These are phyloP conservation scores for Xanthorhoe designata DNA, from an alignment of 2,888 invertebrate genomes.

Conservation along the genomic window DNA sequence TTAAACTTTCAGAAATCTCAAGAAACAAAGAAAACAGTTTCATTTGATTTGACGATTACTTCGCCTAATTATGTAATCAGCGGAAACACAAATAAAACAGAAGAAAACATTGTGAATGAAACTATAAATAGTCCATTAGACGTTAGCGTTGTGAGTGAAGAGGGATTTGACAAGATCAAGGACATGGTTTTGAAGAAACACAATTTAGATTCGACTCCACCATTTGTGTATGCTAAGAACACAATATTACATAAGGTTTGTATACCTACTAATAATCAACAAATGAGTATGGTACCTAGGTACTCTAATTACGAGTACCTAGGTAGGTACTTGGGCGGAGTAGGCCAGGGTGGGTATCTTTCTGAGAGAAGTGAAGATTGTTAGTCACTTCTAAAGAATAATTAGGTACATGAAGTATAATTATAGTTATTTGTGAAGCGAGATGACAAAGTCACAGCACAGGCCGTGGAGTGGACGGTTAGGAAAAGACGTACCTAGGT, in stretches of 20 bases:
- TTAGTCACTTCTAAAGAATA: too few relatives aligned
- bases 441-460: too few relatives aligned
- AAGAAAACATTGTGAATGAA: slow-evolving; percentile 49
- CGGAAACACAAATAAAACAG: slow-evolving; percentile 25
- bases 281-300: neutral
- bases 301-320: too few relatives aligned
- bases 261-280: neutral
- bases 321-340: neutral
- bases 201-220: slow-evolving; percentile 70
- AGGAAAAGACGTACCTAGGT: too few relatives aligned
- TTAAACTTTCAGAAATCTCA: slow-evolving; percentile 27
- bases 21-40: slow-evolving; percentile 57
- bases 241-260: slow-evolving; percentile 34
- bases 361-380: too few relatives aligned
- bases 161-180: slow-evolving; percentile 62
- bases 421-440: too few relatives aligned
- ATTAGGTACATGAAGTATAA: too few relatives aligned
- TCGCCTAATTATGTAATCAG: slow-evolving; percentile 11
- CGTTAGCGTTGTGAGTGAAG: slow-evolving; percentile 55
- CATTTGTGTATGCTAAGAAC: slow-evolving; percentile 72
- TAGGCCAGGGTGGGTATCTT: too few relatives aligned
- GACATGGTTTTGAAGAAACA: slow-evolving; percentile 70
- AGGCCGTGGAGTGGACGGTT: too few relatives aligned
- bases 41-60: slow-evolving; percentile 46
- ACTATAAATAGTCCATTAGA: slow-evolving; percentile 55